phyloP scores from a whole-genome alignment of 1,140 invertebrate species.

The Lordiphosa mommai region DNA sequence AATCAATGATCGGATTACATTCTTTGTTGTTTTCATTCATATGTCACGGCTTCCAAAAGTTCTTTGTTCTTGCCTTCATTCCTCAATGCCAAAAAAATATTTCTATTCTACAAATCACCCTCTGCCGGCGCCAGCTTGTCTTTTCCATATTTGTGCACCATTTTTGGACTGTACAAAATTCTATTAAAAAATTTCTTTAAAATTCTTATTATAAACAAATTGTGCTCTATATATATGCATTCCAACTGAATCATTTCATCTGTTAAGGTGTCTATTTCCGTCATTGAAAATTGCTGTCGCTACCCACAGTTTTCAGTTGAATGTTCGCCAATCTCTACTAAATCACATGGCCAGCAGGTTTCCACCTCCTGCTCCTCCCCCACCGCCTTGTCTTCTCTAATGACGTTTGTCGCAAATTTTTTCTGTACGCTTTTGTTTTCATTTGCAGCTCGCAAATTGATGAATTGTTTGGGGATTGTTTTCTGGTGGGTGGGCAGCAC shows the following conservation, averaged over 20 bases:
- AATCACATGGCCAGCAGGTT: constrained; percentile 48
- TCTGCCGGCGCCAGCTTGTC: too few relatives aligned
- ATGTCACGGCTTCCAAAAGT: too few relatives aligned
- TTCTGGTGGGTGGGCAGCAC: constrained; percentile 12
- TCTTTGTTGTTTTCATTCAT: too few relatives aligned
- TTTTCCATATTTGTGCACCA: too few relatives aligned
- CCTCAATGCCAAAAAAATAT: too few relatives aligned
- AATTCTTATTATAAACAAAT: neutral
- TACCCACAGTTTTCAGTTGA: neutral
- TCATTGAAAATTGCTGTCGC: constrained; percentile 4
- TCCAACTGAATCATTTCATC: constrained; percentile 1
- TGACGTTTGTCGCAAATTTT: constrained; percentile 58
- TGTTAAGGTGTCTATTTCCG: neutral
- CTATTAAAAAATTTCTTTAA: constrained; percentile 1
- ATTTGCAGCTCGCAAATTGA: constrained; percentile 35
- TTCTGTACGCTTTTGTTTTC: neutral
- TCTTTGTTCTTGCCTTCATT: too few relatives aligned
- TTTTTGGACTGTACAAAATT: neutral
- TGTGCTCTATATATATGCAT: too few relatives aligned
- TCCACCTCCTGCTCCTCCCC: neutral
- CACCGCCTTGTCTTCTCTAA: constrained; percentile 15
- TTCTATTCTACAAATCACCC: too few relatives aligned
- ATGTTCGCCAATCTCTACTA: constrained; percentile 15
- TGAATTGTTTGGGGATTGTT: constrained; percentile 41
- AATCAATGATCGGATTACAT: too few relatives aligned